Conservation (phyloP, 2,888 invertebrate species). For the Drosophila picticornis region DNA sequence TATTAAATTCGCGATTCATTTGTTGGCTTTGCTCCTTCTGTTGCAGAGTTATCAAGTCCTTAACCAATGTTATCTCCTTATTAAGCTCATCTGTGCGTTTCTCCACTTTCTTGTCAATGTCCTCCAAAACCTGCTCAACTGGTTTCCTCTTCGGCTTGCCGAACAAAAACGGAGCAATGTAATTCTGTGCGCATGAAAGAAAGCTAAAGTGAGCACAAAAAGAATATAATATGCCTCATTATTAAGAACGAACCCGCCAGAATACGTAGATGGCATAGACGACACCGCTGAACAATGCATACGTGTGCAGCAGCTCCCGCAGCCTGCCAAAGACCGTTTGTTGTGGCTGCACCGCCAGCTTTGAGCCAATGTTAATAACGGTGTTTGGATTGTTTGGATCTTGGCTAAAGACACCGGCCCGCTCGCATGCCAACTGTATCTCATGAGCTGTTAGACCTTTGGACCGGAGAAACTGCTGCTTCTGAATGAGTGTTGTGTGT, state of each 20-base stretch:
- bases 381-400: constrained; percentile 83
- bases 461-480: constrained; percentile 91
- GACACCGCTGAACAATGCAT: constrained; percentile 91
- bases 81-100: constrained; percentile 87
- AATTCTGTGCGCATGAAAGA: constrained; percentile 86
- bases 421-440: constrained; percentile 90
- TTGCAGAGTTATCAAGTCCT: constrained; percentile 88
- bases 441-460: constrained; percentile 92
- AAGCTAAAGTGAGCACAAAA: not conserved
- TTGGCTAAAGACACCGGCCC: constrained; percentile 86
- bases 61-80: constrained; percentile 88
- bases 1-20: constrained; percentile 88
- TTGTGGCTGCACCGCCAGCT: constrained; percentile 72
- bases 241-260: constrained; percentile 88
- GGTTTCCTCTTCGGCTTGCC: constrained; percentile 88
- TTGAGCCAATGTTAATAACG: constrained; percentile 83
- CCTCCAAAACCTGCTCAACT: constrained; percentile 89
- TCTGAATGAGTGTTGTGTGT: constrained; percentile 90
- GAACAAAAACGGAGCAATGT: constrained; percentile 89
- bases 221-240: not conserved
- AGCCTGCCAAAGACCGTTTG: constrained; percentile 86
- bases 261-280: constrained; percentile 92
- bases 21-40: constrained; percentile 83
- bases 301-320: constrained; percentile 89
- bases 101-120: constrained; percentile 89